These are phyloP conservation scores for Alosa alosa DNA, from an alignment of 2,113 vertebrate genomes.

Conservation along the genomic window DNA sequence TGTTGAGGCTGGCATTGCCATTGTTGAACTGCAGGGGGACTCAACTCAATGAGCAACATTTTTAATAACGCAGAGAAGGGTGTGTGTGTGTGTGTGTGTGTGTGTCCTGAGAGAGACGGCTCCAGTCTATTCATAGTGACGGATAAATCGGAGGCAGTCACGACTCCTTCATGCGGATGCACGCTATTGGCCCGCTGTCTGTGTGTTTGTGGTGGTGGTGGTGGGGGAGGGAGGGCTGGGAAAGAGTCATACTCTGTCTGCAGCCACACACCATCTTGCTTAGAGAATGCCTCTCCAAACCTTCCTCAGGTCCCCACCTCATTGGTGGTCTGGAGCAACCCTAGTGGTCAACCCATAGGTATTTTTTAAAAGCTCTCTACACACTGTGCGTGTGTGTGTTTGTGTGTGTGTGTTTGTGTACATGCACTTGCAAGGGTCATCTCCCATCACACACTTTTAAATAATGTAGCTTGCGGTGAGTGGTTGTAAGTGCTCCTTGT, in stretches of 20 bases:
- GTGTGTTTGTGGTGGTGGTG: too few species aligned
- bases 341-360: too few species aligned
- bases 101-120: neutral
- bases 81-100: neutral
- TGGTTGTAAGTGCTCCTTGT: neutral
- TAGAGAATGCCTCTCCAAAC: too few species aligned
- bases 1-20: neutral
- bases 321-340: too few species aligned
- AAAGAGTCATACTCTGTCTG: too few species aligned
- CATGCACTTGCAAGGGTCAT: neutral
- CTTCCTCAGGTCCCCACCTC: too few species aligned
- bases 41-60: neutral
- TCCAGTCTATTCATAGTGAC: slow-evolving; percentile 10
- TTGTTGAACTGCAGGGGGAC: neutral
- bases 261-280: too few species aligned
- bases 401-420: too few species aligned
- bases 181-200: neutral
- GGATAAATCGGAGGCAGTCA: slow-evolving; percentile 3
- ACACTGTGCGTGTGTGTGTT: too few species aligned
- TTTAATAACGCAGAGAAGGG: neutral
- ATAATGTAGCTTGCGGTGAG: neutral
- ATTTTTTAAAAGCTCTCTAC: too few species aligned
- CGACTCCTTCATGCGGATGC: slow-evolving; percentile 7
- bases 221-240: too few species aligned
- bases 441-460: neutral